Percentiles rank a stretch among this genome's conserved stretches.
Evolutionary conservation across 2,797 vertebrate genomes (phyloP).

Genomic region (Furcifer pardalis): DNA sequence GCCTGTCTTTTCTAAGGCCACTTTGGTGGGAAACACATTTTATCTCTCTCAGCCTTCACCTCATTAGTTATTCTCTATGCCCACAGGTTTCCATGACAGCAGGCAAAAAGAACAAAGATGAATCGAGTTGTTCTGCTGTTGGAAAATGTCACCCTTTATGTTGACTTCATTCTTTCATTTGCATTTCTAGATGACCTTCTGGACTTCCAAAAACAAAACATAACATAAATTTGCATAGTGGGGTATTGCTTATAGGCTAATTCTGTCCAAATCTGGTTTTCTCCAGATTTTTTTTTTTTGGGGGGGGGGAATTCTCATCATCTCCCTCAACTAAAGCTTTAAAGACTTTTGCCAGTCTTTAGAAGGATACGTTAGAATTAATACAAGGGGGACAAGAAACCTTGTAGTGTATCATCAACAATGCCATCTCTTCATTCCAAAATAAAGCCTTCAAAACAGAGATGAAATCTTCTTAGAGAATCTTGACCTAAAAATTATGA

Average conservation of each 20-base stretch:
- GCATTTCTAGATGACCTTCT: conserved; percentile 21
- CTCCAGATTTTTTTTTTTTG: neutral
- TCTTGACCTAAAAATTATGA: neutral
- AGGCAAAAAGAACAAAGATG: conserved; percentile 41
- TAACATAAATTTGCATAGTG: neutral
- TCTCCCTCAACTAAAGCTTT: neutral
- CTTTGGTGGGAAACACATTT: conserved; percentile 44
- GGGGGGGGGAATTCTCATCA: neutral
- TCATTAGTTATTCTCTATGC: conserved; percentile 67
- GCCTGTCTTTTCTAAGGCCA: conserved; percentile 40
- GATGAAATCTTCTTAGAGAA: neutral
- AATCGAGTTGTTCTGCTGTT: conserved; percentile 47
- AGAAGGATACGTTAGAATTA: conserved; percentile 7
- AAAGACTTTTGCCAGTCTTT: conserved; percentile 11
- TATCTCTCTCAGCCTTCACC: conserved; percentile 35
- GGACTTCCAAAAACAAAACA: neutral
- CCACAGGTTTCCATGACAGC: conserved; percentile 74
- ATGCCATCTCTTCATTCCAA: neutral
- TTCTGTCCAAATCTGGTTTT: neutral
- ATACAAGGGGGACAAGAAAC: neutral
- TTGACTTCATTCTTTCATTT: conserved; percentile 42
- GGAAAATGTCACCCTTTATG: conserved; percentile 41
- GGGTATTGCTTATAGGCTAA: neutral
- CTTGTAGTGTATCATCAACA: neutral
- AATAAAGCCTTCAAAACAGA: neutral